Conservation (phyloP, 2,888 invertebrate genomes). For the Ceratothoa steindachneri region DNA sequence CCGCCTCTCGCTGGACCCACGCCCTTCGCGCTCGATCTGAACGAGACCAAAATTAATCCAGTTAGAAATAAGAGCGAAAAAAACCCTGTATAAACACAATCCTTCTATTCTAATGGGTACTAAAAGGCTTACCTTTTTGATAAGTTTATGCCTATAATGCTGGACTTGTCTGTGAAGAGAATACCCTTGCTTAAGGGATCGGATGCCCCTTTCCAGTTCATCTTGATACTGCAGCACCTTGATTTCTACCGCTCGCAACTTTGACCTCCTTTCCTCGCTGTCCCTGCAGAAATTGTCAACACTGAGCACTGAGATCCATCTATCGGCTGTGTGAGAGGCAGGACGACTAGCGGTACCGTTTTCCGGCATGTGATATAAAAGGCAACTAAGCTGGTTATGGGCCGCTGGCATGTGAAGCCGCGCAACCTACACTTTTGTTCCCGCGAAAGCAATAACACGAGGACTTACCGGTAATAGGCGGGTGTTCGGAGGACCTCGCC, state of each 20-base stretch:
- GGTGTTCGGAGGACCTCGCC: no score
- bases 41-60: background rate
- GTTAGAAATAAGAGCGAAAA: background rate
- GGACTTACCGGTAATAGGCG: no score
- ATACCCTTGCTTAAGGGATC: conserved; percentile 69
- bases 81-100: background rate
- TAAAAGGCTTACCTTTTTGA: conserved; percentile 64
- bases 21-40: background rate
- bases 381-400: background rate
- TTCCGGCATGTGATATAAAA: background rate
- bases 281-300: conserved; percentile 56
- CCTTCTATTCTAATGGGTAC: no score
- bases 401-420: no score
- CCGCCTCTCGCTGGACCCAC: conserved; percentile 17
- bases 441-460: no score
- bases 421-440: no score
- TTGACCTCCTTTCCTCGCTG: conserved; percentile 67
- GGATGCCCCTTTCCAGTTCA: conserved; percentile 81
- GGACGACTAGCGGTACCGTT: background rate
- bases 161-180: conserved; percentile 77
- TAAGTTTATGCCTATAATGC: conserved; percentile 81
- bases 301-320: no score
- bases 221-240: conserved; percentile 93
- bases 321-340: no score
- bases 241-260: conserved; percentile 86